Conservation (phyloP, 1,140 invertebrate genomes). For the Ruditapes philippinarum region DNA sequence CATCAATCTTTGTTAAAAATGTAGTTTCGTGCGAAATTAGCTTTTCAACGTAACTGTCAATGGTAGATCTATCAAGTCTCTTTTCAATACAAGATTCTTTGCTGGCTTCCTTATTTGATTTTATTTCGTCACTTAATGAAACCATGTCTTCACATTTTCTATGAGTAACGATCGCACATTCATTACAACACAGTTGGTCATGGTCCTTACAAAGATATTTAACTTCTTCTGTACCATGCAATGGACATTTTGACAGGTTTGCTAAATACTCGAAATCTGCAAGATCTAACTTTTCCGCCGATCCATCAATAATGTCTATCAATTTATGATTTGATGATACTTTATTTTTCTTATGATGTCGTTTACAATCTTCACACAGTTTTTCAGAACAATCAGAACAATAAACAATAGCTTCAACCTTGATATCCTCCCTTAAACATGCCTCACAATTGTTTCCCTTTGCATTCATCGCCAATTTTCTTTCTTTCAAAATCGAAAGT, state of each 20-base stretch:
- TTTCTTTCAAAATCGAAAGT: background rate
- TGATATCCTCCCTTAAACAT: slow-evolving; percentile 14
- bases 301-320: background rate
- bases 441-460: slow-evolving; percentile 2
- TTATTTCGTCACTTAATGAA: background rate
- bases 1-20: background rate
- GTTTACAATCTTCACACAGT: background rate
- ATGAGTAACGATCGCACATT: background rate
- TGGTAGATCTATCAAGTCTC: background rate
- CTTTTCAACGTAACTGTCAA: background rate
- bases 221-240: background rate
- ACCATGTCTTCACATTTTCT: background rate
- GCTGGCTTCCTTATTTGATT: no score
- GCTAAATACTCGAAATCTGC: background rate
- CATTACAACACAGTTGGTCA: background rate
- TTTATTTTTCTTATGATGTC: slow-evolving; percentile 5
- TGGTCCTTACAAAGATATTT: slow-evolving; percentile 2
- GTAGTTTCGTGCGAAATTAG: no score
- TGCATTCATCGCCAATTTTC: background rate
- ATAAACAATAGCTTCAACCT: background rate
- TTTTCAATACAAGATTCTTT: background rate
- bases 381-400: background rate
- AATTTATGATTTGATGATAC: background rate
- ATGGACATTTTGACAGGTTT: background rate
- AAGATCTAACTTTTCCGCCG: background rate